Conservation (phyloP, 2,888 invertebrate species). For the Troides oblongomaculatus region DNA sequence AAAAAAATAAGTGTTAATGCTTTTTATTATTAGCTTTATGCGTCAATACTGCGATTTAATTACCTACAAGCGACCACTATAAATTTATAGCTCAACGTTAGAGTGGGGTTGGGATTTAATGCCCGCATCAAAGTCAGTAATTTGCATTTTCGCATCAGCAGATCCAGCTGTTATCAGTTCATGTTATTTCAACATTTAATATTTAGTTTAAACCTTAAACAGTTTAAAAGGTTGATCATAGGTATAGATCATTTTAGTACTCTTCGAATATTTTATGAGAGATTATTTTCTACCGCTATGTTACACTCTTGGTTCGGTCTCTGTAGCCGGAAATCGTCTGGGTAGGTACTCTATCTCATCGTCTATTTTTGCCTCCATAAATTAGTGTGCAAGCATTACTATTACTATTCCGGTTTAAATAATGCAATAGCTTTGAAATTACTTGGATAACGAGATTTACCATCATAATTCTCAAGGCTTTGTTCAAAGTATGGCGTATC, state of each 20-base stretch:
- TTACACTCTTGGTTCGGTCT: no score
- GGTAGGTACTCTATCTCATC: no score
- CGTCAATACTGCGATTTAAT: neutral
- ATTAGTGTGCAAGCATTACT: no score
- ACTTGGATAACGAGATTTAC: no score
- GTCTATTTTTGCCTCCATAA: no score
- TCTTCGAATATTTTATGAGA: neutral
- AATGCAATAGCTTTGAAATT: no score
- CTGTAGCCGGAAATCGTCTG: no score
- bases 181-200: constrained; percentile 11
- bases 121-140: constrained; percentile 16
- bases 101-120: constrained; percentile 24
- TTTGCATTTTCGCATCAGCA: constrained; percentile 25
- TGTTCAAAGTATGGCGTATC: no score
- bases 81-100: constrained; percentile 27
- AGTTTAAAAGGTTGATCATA: neutral
- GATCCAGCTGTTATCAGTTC: constrained; percentile 15
- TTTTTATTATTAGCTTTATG: neutral
- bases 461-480: no score
- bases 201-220: neutral
- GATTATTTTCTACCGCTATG: no score
- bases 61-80: neutral
- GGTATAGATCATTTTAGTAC: neutral
- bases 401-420: no score
- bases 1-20: neutral